These are phyloP conservation scores for Spisula subtruncata DNA, from an alignment of 2,888 invertebrate genomes.

Conservation along the genomic window DNA sequence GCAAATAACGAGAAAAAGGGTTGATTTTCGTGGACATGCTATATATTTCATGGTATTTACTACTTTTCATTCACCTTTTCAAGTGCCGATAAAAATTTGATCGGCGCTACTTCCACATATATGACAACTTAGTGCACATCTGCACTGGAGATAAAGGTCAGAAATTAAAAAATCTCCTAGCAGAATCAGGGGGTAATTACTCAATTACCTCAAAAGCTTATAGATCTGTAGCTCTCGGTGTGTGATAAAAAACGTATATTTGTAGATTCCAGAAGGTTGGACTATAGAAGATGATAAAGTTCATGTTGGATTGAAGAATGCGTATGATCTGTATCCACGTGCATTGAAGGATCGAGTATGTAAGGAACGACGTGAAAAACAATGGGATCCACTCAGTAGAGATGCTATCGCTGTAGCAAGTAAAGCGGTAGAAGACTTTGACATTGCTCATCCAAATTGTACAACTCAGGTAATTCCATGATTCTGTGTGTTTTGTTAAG, in stretches of 20 bases:
- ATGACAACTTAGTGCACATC: no score
- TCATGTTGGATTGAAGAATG: slow-evolving; percentile 95
- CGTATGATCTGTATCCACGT: slow-evolving; percentile 95
- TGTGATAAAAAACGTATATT: slow-evolving; percentile 51
- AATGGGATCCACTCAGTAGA: slow-evolving; percentile 95
- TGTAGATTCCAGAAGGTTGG: slow-evolving; percentile 94
- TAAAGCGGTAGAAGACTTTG: slow-evolving; percentile 92
- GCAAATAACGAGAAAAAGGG: no score
- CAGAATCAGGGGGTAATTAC: no score
- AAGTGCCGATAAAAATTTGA: no score
- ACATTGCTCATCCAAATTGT: slow-evolving; percentile 89
- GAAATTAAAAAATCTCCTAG: no score
- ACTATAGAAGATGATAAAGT: slow-evolving; percentile 94
- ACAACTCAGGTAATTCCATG: slow-evolving; percentile 28
- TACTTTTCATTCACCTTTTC: no score
- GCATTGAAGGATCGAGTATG: slow-evolving; percentile 93
- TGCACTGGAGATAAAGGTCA: no score
- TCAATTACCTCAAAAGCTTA: no score
- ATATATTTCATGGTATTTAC: no score
- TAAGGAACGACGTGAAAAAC: slow-evolving; percentile 93
- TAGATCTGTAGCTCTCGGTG: no score
- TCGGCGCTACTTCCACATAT: no score
- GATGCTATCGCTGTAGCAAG: slow-evolving; percentile 93
- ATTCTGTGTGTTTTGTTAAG: not conserved
- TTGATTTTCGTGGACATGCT: no score